Evolutionary conservation across 2,888 invertebrate species (phyloP), one percentile per base, ranked within the genome.

Genomic region (Luperina nickerlii): DNA sequence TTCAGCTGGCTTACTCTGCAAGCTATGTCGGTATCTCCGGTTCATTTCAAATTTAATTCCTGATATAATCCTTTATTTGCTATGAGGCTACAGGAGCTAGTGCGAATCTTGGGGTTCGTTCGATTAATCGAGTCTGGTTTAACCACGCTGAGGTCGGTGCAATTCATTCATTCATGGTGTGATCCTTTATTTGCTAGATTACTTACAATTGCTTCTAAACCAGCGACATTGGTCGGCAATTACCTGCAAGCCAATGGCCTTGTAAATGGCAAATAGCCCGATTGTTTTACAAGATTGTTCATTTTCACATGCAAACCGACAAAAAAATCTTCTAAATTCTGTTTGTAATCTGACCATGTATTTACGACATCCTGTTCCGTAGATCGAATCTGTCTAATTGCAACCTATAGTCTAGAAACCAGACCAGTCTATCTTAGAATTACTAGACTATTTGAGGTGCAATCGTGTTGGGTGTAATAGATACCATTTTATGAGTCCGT

Each of bases 381-480:
- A 93, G 93, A 95, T 95, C 85, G 88, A 89, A 94, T 94, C 94
- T 93, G 85, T 91, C 92, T 96, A 95, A 96, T 96, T 94, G 92
- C 92, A 90, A 86, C 78, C 79, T 85, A 85, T 84, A 81, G 74
- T 62, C 51, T 13, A 54, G 80, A 84, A 76, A 66, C 84, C 84
- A 84, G 88, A 74, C 86, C 81, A 48, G 78, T 74, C 45, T 42
- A 76, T 65, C 79, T 80, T 72, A 83, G 74, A 83, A 82, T 82
- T 84, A 82, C 70, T 65, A 80, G 51, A 72, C 69, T 69, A 79
- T 82, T 74, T 60, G 42, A 71, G 32, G 42, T 74, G 70, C 79
- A 87, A 79, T 83, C 66, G 54, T 71, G 70, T 32, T 68, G 13
- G 48, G 24, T 71, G 15, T 63, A 32, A 32, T 32, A 62, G 20